Evolutionary conservation across 2,113 vertebrate species (phyloP).

Genomic region (Crocuta crocuta): DNA sequence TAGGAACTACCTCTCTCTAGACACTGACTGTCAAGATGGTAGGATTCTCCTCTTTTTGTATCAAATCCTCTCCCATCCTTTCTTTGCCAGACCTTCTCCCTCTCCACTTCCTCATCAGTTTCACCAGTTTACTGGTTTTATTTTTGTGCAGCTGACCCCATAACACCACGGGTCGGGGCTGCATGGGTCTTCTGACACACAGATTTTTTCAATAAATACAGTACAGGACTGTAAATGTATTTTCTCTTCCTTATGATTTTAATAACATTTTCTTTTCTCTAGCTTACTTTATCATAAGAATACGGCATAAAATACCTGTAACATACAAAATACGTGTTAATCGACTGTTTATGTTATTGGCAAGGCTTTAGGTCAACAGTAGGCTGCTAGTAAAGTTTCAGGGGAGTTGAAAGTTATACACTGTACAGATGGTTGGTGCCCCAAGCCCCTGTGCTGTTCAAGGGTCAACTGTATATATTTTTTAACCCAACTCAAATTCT

Average conservation of each 20-base stretch:
- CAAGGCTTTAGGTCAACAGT: background rate
- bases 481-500: slow-evolving; percentile 40
- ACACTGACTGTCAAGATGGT: background rate
- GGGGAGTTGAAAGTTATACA: background rate
- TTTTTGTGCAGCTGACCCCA: background rate
- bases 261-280: background rate
- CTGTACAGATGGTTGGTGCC: background rate
- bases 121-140: background rate
- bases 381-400: background rate
- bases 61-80: background rate
- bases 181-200: background rate
- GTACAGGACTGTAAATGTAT: background rate
- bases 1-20: background rate
- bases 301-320: background rate
- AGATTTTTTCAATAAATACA: background rate
- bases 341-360: background rate
- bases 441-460: background rate
- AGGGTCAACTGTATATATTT: background rate
- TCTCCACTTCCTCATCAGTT: background rate
- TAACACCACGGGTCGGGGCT: background rate
- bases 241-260: background rate
- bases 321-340: background rate
- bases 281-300: background rate
- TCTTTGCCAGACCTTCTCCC: background rate
- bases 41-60: background rate